Evolutionary conservation across 2,888 invertebrate genomes (phyloP).

Genomic region (Spilarctia lutea): DNA sequence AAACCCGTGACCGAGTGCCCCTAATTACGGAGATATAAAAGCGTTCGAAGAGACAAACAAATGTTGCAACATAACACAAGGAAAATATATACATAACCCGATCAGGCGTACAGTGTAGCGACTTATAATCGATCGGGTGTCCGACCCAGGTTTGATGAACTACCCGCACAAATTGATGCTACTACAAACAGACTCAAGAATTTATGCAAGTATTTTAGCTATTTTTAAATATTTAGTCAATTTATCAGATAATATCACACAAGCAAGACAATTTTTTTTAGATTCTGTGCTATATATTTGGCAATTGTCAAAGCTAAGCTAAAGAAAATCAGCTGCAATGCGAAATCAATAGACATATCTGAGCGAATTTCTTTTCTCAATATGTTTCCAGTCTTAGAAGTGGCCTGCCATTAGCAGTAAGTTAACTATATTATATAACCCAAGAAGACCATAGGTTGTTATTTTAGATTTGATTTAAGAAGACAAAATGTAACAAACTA

Average conservation of each 20-base stretch:
- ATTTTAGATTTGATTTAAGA: not conserved
- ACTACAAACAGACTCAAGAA: not conserved
- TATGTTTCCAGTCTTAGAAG: not conserved
- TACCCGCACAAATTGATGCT: constrained; percentile 43
- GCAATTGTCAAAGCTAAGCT: not conserved
- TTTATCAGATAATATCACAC: not conserved
- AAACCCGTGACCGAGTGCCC: not conserved
- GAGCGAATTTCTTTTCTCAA: not conserved
- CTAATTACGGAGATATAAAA: constrained; percentile 7
- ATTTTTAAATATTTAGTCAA: not conserved
- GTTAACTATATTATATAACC: not conserved
- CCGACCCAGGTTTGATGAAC: constrained; percentile 30
- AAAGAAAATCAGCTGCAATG: not conserved
- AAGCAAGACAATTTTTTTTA: not conserved
- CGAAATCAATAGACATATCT: not conserved
- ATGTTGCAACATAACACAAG: constrained; percentile 24
- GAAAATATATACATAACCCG: constrained; percentile 23
- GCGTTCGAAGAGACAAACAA: not conserved
- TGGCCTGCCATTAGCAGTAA: not conserved
- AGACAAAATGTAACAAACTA: not conserved
- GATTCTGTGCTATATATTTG: not conserved
- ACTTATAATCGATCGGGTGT: constrained; percentile 47
- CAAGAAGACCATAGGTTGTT: not conserved
- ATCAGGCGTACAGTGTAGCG: constrained; percentile 40
- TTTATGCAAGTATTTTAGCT: too few relatives aligned